Evolutionary conservation across 2,113 vertebrate species (phyloP), one percentile per base, ranked within the genome.

Genomic region (Glaucidium brasilianum): DNA sequence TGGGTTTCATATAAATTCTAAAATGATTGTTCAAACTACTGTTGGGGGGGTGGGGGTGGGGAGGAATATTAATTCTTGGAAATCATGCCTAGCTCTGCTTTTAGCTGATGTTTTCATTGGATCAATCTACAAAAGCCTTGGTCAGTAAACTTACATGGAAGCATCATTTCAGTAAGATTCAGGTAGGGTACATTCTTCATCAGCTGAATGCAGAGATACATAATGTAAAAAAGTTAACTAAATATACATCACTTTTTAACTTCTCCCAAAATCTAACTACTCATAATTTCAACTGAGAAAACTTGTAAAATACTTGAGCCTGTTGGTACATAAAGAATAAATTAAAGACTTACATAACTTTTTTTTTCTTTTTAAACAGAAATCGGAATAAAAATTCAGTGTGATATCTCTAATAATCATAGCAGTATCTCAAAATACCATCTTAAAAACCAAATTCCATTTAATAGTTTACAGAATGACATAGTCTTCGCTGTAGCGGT

Each of bases 21-120:
- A 88, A 90, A 75, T 23, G 23, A 76, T 23, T 90, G 39, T 53
- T 58, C 83, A 85, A 88, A n/a, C 32, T 69, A 66, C 21, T 6
- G 15, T 8, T 8, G 39, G 39, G 1, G 11, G 29, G 37, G 20
- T 9, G 22, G 3, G 19, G 18, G 56, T 18, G 7, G 2, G 3
- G n/a, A n/a, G 4, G 6, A 68, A 47, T 13, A 29, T n/a, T n/a
- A n/a, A n/a, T n/a, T n/a, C n/a, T n/a, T n/a, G 34, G 25, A 85
- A 92, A 76, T 72, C 12, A 85, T 80, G 16, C 14, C 39, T 66
- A 66, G 12, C 21, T 91, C 37, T 85, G 37, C 5, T 85, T 82
- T 60, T 30, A 41, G 7, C 18, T 58, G 13, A 49, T 79, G 11
- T 56, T 78, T 85, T 75, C 15, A 52, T 16, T 47, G 12, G 17